Percentiles rank a stretch among this genome's conserved stretches.
Conservation (phyloP, 2,888 invertebrate species). For the Pogonocherus hispidulus region DNA sequence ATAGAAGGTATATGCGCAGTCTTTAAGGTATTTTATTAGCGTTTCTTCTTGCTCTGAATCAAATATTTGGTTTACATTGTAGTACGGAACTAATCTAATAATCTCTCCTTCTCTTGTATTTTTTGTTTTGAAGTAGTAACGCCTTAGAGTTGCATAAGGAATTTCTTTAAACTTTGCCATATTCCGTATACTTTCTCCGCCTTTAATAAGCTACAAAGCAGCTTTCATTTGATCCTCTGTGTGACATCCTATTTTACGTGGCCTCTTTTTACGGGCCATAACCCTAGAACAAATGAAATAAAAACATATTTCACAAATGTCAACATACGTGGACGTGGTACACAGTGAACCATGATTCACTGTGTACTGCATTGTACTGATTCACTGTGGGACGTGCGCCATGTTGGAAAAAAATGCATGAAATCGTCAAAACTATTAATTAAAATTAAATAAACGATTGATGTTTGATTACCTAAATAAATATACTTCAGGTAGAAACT, state of each 20-base stretch:
- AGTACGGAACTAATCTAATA: neutral
- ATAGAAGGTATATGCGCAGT: neutral
- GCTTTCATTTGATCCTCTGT: conserved; percentile 10
- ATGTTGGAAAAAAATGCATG: no score
- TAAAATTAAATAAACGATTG: no score
- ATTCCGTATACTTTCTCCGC: neutral
- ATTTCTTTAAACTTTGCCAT: conserved; percentile 23
- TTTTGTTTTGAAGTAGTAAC: conserved; percentile 26
- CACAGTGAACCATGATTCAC: conserved; percentile 13
- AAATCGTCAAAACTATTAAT: no score
- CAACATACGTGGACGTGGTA: neutral
- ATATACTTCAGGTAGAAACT: no score
- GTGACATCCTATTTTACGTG: neutral
- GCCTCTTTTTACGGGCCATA: conserved; percentile 2
- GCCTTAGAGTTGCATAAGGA: conserved; percentile 16
- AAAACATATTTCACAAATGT: no score
- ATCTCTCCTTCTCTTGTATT: neutral
- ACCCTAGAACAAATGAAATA: neutral
- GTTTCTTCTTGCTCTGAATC: conserved; percentile 5
- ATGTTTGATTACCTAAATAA: no score
- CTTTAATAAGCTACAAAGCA: conserved; percentile 16
- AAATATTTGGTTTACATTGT: conserved; percentile 11
- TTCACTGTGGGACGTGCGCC: conserved; percentile 12
- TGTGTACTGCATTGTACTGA: conserved; percentile 6
- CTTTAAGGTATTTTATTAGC: conserved; percentile 1